Percentiles rank a stretch among this genome's conserved stretches.
Evolutionary conservation across 2,113 vertebrate genomes (phyloP).

Genomic region (Tetrao urogallus): DNA sequence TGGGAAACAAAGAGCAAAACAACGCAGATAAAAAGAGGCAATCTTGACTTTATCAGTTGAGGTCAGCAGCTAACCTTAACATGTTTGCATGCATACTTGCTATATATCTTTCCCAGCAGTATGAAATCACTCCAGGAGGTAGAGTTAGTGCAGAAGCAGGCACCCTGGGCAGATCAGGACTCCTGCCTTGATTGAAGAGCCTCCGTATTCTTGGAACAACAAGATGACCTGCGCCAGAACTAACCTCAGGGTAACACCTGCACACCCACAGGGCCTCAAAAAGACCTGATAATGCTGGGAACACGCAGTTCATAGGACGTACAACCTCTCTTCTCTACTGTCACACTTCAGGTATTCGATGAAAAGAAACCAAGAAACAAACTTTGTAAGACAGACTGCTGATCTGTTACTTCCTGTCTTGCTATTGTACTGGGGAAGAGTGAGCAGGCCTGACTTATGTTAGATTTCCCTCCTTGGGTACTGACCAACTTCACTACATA

Average conservation of each 20-base stretch:
- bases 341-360: neutral
- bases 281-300: neutral
- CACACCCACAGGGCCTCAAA: neutral
- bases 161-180: neutral
- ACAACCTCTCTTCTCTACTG: rapidly evolving
- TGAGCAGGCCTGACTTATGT: neutral
- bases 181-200: neutral
- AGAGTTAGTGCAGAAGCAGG: neutral
- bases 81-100: rapidly evolving
- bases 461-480: neutral
- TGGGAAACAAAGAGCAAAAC: neutral
- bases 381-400: neutral
- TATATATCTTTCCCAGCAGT: neutral
- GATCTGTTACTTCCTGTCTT: neutral
- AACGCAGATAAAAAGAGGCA: neutral
- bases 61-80: neutral
- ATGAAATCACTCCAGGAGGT: neutral
- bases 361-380: neutral
- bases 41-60: neutral
- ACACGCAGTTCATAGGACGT: rapidly evolving
- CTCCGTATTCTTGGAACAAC: neutral
- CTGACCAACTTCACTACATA: neutral
- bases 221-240: neutral
- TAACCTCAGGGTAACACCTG: neutral
- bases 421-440: neutral